A percentile compares a stretch with the other conserved stretches of the same genome.
Conservation (phyloP, 1,140 invertebrate genomes). For the Coenobita brevimanus region DNA sequence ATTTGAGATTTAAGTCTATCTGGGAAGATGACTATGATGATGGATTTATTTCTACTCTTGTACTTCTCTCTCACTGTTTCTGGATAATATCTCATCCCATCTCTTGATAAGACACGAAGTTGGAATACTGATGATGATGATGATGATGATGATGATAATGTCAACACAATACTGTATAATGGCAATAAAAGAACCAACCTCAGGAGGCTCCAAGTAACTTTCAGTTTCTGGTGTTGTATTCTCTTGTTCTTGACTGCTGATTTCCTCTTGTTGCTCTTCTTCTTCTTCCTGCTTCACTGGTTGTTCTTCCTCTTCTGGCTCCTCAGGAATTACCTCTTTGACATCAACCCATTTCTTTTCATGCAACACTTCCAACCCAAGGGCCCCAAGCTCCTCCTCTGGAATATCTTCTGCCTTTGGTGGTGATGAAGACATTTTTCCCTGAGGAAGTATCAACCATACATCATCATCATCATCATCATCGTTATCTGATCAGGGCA, state of each 20-base stretch:
- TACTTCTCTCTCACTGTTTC: no score
- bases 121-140: not conserved
- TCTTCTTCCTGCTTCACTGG: not conserved
- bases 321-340: not conserved
- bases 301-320: not conserved
- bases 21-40: no score
- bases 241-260: not conserved
- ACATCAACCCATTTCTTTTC: constrained; percentile 35
- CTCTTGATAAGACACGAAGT: not conserved
- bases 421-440: not conserved
- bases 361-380: constrained; percentile 32
- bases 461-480: not conserved
- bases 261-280: not conserved
- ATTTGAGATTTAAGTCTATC: no score
- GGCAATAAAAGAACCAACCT: not conserved
- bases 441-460: not conserved
- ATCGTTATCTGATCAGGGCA: no score
- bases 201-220: not conserved
- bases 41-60: no score
- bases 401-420: not conserved
- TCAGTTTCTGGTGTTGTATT: not conserved
- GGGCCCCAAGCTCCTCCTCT: constrained; percentile 22
- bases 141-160: not conserved
- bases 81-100: no score
- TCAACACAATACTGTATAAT: not conserved